A percentile compares a stretch with the other conserved stretches of the same genome.
Evolutionary conservation across 53 echinoderm and acorn worm species (phyloP).

Genomic region (Mesocentrotus franciscanus): DNA sequence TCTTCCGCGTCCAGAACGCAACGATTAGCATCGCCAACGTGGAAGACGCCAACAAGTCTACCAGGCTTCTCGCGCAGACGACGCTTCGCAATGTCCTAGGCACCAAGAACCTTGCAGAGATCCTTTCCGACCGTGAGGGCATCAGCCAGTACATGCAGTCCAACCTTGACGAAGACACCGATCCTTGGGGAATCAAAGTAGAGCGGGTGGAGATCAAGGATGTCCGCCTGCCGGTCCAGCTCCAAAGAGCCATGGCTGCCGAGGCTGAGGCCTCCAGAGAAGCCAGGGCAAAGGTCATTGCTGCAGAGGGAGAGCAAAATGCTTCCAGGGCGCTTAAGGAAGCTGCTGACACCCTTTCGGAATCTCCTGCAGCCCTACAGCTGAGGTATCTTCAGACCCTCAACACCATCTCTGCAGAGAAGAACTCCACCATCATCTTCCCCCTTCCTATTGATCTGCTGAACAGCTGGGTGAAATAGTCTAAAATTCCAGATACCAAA

Average conservation of each 20-base stretch:
- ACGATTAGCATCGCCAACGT: conserved; percentile 96
- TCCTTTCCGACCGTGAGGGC: conserved; percentile 86
- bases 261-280: conserved; percentile 96
- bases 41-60: conserved; percentile 92
- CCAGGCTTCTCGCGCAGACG: conserved; percentile 95
- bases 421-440: conserved; percentile 99
- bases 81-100: conserved; percentile 97
- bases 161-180: conserved; percentile 93
- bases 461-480: conserved; percentile 50
- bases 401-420: conserved; percentile 97
- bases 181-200: conserved; percentile 98
- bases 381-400: conserved; percentile 97
- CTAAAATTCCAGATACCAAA: background rate
- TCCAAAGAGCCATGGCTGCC: conserved; percentile 97
- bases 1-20: conserved; percentile 94
- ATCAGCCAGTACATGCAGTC: conserved; percentile 96
- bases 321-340: conserved; percentile 97
- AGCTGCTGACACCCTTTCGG: conserved; percentile 91
- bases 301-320: conserved; percentile 96
- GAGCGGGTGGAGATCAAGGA: conserved; percentile 99
- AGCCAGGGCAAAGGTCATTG: conserved; percentile 97
- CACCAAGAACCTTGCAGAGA: conserved; percentile 94
- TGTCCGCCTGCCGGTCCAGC: conserved; percentile 86
- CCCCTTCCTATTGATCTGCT: conserved; percentile 95
- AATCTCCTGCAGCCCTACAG: conserved; percentile 91